Evolutionary conservation across 2,113 vertebrate species (phyloP), one percentile per base, ranked within the genome.

Genomic region (Acrocephalus arundinaceus): DNA sequence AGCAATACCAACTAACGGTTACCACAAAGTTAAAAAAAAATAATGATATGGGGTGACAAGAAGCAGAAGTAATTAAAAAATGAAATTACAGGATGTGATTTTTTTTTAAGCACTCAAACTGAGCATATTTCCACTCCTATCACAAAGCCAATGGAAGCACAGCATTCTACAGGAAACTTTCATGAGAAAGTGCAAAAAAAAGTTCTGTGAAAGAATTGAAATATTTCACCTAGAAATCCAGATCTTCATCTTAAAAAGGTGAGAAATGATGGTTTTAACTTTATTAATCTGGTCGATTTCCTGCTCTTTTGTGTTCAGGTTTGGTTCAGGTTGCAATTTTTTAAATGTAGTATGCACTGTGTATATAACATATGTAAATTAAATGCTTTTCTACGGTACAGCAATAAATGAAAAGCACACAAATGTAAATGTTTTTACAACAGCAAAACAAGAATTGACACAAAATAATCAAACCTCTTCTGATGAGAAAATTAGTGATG

Each of bases 31-130:
- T 8, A 6, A 27, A 54, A 93, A 85, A 85, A 90, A 89, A 71
- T 7, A 89, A 91, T 70, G 41, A 91, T 80, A 92, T 30, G 33
- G 22, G 85, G 80, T 84, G 85, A 83, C 89, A 96, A 96, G 79
- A 85, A 91, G 35, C 16, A 83, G 81, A 81, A 94, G 70, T 71
- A 46, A 43, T 61, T 61, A 2, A 65, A 94, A 94, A 88, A 83
- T 62, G 0, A 86, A 94, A 91, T 49, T 4, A 76, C 43, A 77
- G 78, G 63, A 91, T 67, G 15, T 89, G 25, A 58, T 71, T 58
- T 55, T 51, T 54, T 59, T 71, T 54, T 1, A 54, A 77, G 33
- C 74, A 22, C 59, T 83, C 45, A 48, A 61, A 91, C 37, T 48
- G 51, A 83, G 43, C 35, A 51, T 65, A 90, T 91, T 95, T 91